A percentile compares a stretch with the other conserved stretches of the same genome.
Conservation (phyloP, 2,113 vertebrate genomes). For the Carettochelys insculpta region DNA sequence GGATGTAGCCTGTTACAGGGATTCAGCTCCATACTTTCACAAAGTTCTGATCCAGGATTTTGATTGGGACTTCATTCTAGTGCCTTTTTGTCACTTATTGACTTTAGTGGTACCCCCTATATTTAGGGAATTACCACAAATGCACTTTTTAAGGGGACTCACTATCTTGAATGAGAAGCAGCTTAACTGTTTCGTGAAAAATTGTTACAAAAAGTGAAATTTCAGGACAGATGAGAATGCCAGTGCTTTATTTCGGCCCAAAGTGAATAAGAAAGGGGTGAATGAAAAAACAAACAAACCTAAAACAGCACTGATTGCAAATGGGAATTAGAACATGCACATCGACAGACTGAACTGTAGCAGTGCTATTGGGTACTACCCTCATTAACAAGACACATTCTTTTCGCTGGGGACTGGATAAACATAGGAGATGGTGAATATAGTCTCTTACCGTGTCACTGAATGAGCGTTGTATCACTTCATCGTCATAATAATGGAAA, state of each 20-base stretch:
- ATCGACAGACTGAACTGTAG: background rate
- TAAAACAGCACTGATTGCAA: background rate
- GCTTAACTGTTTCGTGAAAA: accelerated
- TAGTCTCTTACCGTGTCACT: background rate
- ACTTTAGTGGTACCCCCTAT: background rate
- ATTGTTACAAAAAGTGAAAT: background rate
- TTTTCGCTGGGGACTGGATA: background rate
- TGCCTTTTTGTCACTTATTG: accelerated
- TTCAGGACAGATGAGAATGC: background rate
- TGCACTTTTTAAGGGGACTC: accelerated
- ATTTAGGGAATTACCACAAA: accelerated
- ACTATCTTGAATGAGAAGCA: background rate
- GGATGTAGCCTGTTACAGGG: accelerated
- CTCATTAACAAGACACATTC: accelerated
- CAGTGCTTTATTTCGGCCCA: background rate
- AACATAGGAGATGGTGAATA: background rate
- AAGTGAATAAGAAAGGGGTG: background rate
- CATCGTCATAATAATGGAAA: accelerated
- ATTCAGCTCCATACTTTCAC: accelerated
- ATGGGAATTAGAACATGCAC: background rate
- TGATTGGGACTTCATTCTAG: accelerated
- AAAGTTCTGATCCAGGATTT: accelerated
- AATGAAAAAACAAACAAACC: background rate
- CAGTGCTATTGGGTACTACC: background rate
- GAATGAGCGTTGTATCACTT: background rate